Base-by-base conservation (phyloP, 23 tunicate species). In the Clavelina lepadiformis region DNA sequence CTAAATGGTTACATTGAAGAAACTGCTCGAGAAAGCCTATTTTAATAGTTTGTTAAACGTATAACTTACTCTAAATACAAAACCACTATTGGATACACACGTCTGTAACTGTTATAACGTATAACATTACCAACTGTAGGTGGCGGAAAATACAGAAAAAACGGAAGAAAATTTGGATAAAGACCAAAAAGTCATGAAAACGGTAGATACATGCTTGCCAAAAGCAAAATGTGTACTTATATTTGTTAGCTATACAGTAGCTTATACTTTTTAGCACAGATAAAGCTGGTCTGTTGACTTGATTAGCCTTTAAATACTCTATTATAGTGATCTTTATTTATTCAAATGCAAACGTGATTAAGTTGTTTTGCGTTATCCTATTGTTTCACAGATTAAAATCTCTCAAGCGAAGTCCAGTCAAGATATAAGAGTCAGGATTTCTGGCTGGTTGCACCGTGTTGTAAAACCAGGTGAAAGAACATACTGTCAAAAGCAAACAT, bases 391-490 rank as follows among this genome's bases (percentile, higher is more conserved):
- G 84, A 58, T 82, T 4, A 76, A 83, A 76, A 91, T 91, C 24
- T 41, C 73, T 3, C 70, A 80, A 1, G 58, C 75, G 54, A 53
- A 31, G 21, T 54, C 41, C 0, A 69, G 70, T 57, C 64, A 91
- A 41, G 98, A 58, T 25, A 13, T n/a, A 44, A 57, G 98, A 19
- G 69, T 91, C 19, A 82, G 76, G 47, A 56, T 91, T 1, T 65
- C 67, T 56, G 98, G 91, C 6, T 91, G 98, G 98, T 91, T 79
- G 8, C 98, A 91, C 57, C 79, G 98, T 1, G 3, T 91, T 1
- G 35, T 91, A 30, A 33, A 91, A 53, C 98, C 82, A 82, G 98
- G 95, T 86, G 11, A n/a, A n/a, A n/a, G n/a, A n/a, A n/a, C n/a
- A n/a, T n/a, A n/a, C n/a, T n/a, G n/a, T n/a, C n/a, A n/a, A n/a